phyloP scores from a whole-genome alignment of 2,888 invertebrate genomes.

The Apocheima hispidaria region DNA sequence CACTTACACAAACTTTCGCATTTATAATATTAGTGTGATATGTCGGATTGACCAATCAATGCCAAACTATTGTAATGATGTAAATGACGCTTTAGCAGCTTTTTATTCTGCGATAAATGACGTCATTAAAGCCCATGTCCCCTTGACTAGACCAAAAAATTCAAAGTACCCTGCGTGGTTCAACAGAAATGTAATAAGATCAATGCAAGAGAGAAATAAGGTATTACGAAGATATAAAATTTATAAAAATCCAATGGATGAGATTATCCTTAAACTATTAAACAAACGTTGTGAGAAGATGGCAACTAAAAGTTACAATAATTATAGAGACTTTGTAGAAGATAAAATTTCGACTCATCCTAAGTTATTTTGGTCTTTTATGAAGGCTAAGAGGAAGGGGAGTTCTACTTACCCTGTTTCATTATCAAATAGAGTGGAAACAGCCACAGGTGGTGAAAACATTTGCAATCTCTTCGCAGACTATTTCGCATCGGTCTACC shows the following conservation, averaged over 20 bases:
- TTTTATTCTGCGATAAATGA: neutral
- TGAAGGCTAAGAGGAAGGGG: neutral
- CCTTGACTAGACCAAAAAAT: neutral
- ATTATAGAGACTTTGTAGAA: neutral
- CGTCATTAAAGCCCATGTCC: neutral
- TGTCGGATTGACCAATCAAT: too few relatives aligned
- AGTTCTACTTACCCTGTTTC: neutral
- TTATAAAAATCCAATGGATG: neutral
- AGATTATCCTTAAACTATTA: neutral
- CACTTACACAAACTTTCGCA: too few relatives aligned
- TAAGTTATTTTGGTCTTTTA: constrained; percentile 1
- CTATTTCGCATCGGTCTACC: neutral
- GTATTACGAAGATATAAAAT: neutral
- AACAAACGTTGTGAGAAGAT: neutral
- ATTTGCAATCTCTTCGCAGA: neutral
- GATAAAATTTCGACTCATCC: neutral
- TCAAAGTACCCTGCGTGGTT: neutral
- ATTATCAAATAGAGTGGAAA: neutral
- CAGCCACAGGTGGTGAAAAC: neutral
- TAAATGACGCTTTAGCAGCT: neutral
- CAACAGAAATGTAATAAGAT: neutral
- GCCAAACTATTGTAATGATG: too few relatives aligned
- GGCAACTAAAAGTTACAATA: neutral
- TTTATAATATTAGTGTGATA: too few relatives aligned
- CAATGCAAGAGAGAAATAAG: neutral